phyloP scores from a whole-genome alignment of 2,113 vertebrate species.

The Pardalotus punctatus region DNA sequence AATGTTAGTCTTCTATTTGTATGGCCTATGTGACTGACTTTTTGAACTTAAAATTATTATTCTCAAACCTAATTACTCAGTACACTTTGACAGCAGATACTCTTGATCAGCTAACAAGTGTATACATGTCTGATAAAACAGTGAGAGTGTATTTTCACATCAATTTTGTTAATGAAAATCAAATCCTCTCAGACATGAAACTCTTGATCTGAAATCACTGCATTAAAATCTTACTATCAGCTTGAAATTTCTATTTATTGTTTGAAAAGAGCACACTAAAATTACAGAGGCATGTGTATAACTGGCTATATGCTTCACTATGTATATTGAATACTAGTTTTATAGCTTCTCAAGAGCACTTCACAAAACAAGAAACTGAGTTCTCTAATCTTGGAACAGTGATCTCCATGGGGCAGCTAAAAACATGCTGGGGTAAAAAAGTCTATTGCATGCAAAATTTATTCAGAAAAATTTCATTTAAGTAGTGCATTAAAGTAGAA shows the following conservation, averaged over 20 bases:
- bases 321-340: neutral
- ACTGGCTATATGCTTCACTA: neutral
- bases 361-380: neutral
- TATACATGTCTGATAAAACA: neutral
- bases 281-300: neutral
- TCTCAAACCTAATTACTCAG: neutral
- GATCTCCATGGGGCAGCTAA: neutral
- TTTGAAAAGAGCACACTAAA: neutral
- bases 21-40: neutral
- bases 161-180: neutral
- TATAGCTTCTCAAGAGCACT: neutral
- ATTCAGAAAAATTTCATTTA: neutral
- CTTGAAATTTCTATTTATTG: neutral
- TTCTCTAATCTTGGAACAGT: neutral
- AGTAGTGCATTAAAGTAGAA: neutral
- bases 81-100: neutral
- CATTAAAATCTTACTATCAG: neutral
- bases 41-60: neutral
- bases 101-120: neutral
- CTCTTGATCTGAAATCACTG: neutral
- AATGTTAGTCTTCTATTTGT: neutral
- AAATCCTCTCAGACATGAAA: neutral
- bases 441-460: neutral
- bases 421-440: neutral
- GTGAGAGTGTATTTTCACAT: neutral